Percentiles rank a stretch among this genome's conserved stretches.
Conservation (phyloP, 2,797 vertebrate genomes). For the Acanthurus lineatus region DNA sequence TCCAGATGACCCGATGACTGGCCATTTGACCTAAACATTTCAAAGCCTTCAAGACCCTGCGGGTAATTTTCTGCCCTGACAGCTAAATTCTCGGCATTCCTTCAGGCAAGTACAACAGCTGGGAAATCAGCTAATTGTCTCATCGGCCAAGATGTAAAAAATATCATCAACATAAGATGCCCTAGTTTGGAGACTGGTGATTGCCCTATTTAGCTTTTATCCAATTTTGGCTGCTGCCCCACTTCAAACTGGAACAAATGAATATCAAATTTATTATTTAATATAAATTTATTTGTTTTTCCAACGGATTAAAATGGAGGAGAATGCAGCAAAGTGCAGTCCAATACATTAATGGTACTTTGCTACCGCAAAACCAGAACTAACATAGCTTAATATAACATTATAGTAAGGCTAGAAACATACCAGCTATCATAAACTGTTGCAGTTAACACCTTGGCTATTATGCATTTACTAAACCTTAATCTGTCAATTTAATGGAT, state of each 20-base stretch:
- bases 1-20: slow-evolving; percentile 46
- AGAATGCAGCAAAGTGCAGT: neutral
- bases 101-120: slow-evolving; percentile 74
- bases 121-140: slow-evolving; percentile 73
- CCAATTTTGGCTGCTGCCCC: slow-evolving; percentile 15
- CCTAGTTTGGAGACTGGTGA: slow-evolving; percentile 44
- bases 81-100: slow-evolving; percentile 76
- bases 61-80: slow-evolving; percentile 70
- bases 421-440: neutral
- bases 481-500: neutral
- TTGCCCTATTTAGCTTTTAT: slow-evolving; percentile 45
- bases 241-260: slow-evolving; percentile 35
- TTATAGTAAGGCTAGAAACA: neutral
- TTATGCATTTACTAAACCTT: neutral
- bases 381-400: neutral
- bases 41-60: slow-evolving; percentile 61
- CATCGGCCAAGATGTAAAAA: slow-evolving; percentile 53
- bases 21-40: slow-evolving; percentile 76
- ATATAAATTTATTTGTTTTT: neutral
- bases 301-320: neutral
- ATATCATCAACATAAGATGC: slow-evolving; percentile 56
- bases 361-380: neutral
- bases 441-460: neutral
- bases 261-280: neutral
- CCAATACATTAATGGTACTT: neutral